Evolutionary conservation across 1,140 invertebrate species (phyloP), one percentile per base, ranked within the genome.

Genomic region (Daktulosphaira vitifoliae): DNA sequence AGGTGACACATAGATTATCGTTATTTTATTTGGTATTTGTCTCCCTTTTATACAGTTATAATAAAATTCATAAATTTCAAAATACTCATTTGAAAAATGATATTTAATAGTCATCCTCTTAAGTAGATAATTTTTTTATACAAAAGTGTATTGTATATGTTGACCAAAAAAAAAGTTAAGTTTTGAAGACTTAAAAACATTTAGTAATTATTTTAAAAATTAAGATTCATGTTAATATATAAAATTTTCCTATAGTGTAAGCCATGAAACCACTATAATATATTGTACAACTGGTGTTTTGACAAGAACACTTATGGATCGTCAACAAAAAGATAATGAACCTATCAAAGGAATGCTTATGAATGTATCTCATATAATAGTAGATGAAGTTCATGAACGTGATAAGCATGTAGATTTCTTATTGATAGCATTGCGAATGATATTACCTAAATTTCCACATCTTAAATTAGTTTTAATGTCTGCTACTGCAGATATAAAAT

Each of bases 241-340:
- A 16, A 15, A 5, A 22, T 22, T 44, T 20, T 2, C 11, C 11
- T 18, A 33, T 37, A 44, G 56, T 33, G 56, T 62, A 4, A 48
- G 56, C 38, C 82, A 84, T 0, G 84, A 87, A 71, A 93, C 91
- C 0, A 78, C 91, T 7, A 76, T 96, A 46, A 91, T 87, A 1
- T 96, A 93, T 74, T 96, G 92, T 72, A 97, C 92, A 13, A 91
- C 87, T 75, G 92, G 92, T 2, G 89, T 97, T 16, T 77, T 97
- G 37, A 77, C 96, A 18, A 76, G 91, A 49, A 92, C 89, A 3
- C 76, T 96, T 25, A 92, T 94, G 84, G 81, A 80, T 3, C 85
- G 85, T 11, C 85, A 87, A 66, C 56, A 54, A 78, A 79, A 3
- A 78, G 56, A 62, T 11, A 62, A 62, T 46, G 56, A 62, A 48